Conservation (phyloP, 2,113 vertebrate genomes). For the Stercorarius parasiticus region DNA sequence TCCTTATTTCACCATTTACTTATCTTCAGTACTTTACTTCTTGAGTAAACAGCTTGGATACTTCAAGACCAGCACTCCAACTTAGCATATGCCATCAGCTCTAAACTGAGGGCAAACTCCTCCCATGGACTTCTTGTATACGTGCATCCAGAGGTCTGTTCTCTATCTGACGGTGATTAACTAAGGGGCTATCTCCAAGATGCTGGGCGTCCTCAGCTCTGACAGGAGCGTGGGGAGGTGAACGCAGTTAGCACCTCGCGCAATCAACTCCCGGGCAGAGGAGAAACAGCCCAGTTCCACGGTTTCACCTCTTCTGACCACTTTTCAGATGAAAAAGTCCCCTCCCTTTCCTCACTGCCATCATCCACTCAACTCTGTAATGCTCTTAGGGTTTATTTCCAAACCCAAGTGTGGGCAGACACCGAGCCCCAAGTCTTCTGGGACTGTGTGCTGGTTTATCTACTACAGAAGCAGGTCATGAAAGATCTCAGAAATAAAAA, state of each 20-base stretch:
- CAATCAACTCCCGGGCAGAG: not conserved
- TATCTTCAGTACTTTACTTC: not conserved
- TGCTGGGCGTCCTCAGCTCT: not conserved
- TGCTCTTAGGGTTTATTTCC: not conserved
- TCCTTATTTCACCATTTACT: not conserved
- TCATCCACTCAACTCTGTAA: not conserved
- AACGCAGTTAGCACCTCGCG: not conserved
- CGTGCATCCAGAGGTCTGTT: not conserved
- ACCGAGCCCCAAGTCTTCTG: not conserved
- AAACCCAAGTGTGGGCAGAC: not conserved
- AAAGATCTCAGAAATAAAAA: constrained; percentile 38
- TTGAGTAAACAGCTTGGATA: not conserved
- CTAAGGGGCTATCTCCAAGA: not conserved
- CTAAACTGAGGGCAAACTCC: not conserved
- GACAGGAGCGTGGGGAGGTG: not conserved
- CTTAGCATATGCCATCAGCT: not conserved
- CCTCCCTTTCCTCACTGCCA: not conserved
- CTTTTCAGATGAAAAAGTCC: not conserved
- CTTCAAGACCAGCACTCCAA: not conserved
- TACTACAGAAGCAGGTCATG: not conserved
- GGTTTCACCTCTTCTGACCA: not conserved
- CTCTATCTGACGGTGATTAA: not conserved
- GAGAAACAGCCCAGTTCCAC: not conserved
- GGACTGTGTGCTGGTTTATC: not conserved
- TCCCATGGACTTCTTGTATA: not conserved